Conservation (phyloP, 2,797 vertebrate species). For the Rhinoraja longicauda region DNA sequence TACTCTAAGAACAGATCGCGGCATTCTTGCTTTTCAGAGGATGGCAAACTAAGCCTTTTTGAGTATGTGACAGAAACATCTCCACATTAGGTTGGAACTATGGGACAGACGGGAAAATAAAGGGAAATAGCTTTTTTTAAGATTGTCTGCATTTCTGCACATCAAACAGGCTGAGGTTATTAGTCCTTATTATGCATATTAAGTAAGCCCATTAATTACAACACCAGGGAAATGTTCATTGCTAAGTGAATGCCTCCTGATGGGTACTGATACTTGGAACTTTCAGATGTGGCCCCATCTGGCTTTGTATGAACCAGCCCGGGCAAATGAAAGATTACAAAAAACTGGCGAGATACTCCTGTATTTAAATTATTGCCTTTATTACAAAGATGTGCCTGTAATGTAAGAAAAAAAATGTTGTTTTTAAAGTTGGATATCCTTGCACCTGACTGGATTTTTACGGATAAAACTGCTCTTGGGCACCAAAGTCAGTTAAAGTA, state of each 20-base stretch:
- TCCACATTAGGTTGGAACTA: not conserved
- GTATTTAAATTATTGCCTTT: not conserved
- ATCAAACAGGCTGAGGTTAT: conserved; percentile 20
- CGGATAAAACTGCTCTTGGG: not conserved
- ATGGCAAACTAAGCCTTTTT: not conserved
- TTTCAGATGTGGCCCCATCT: conserved; percentile 7
- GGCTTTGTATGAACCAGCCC: not conserved
- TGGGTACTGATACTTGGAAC: conserved; percentile 22
- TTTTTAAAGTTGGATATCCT: not conserved
- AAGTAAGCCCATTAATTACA: conserved; percentile 30
- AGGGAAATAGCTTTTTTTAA: not conserved
- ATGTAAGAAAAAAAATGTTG: not conserved
- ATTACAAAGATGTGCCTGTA: not conserved
- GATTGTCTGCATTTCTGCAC: not conserved
- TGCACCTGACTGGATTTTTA: not conserved
- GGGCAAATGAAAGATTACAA: not conserved
- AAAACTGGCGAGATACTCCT: not conserved
- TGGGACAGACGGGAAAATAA: not conserved
- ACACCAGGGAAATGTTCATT: conserved; percentile 14
- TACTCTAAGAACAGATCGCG: not conserved
- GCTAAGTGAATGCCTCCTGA: not conserved
- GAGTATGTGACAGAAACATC: not conserved
- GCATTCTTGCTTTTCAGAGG: not conserved
- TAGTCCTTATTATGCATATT: conserved; percentile 20
- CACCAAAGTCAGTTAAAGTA: not conserved